Base-by-base conservation (phyloP, 2,113 vertebrate species). In the Microcebus ravelobensis region DNA sequence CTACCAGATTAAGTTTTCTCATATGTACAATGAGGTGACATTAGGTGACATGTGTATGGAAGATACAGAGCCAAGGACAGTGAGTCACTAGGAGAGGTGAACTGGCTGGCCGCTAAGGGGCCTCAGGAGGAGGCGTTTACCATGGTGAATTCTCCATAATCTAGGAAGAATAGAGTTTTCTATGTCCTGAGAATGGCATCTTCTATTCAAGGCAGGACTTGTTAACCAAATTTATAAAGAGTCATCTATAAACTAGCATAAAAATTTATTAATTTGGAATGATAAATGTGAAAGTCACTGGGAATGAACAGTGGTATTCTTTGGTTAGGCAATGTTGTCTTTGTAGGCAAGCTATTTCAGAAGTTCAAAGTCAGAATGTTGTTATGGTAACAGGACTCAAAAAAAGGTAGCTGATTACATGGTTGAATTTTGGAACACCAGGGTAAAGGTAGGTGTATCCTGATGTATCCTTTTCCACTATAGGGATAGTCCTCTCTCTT, bases 291-390 rank as follows among this genome's bases (percentile, higher is more conserved):
- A 85, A 89, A 27, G 65, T 79, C n/a, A 25, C 36, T 71, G 48
- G 27, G 45, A 68, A 77, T 81, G 23, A 14, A 76, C 7, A 50
- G 63, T 36, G 13, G 8, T 71, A 55, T 81, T 81, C 34, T 89
- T 88, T 89, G 61, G 15, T 52, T 65, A 77, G 70, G 50, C 27
- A 34, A 50, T 31, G 61, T 21, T 55, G 25, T 79, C 80, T 83
- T 83, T 87, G n/a, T 39, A 91, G 68, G 25, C 9, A 67, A 92
- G 8, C 31, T 96, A 50, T 48, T 94, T 79, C 87, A 65, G 63
- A 95, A 92, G 70, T 83, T 68, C 77, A 81, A 39, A 88, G 81
- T 96, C 39, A 83, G 18, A 85, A 85, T 63, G 29, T 67, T 34
- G 52, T 34, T 90, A 67, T 88, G 71, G 65, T 20, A 85, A 81